phyloP scores from a whole-genome alignment of 1,140 invertebrate species.

The Nephila pilipes region DNA sequence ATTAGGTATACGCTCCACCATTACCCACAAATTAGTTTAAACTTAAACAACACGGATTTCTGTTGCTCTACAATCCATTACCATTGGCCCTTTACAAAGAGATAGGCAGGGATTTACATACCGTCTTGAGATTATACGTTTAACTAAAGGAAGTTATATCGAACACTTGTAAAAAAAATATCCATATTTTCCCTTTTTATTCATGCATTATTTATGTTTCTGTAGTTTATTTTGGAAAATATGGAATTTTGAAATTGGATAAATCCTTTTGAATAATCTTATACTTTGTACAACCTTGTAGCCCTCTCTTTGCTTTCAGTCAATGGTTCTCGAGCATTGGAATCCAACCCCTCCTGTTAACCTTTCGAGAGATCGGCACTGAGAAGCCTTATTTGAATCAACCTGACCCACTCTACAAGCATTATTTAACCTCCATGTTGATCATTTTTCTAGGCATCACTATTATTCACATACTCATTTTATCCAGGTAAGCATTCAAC shows the following conservation, averaged over 20 bases:
- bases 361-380: conserved; percentile 84
- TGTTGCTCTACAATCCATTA: neutral
- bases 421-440: conserved; percentile 83
- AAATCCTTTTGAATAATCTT: too few species aligned
- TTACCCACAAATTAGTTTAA: too few species aligned
- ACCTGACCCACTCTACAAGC: conserved; percentile 91
- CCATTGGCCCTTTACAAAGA: too few species aligned
- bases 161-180: too few species aligned
- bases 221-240: too few species aligned
- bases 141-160: too few species aligned
- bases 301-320: conserved; percentile 79
- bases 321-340: conserved; percentile 84
- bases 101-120: too few species aligned
- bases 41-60: neutral
- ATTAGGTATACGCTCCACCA: too few species aligned
- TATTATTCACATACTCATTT: conserved; percentile 69
- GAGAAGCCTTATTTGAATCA: conserved; percentile 87
- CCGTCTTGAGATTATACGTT: too few species aligned
- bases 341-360: conserved; percentile 85
- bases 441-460: conserved; percentile 71
- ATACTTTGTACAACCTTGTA: neutral
- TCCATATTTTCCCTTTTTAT: too few species aligned
- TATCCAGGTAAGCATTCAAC: conserved; percentile 52
- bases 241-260: too few species aligned
- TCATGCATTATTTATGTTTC: too few species aligned